These are phyloP conservation scores for Hycleus phaleratus DNA, from an alignment of 1,140 invertebrate genomes.

Conservation along the genomic window DNA sequence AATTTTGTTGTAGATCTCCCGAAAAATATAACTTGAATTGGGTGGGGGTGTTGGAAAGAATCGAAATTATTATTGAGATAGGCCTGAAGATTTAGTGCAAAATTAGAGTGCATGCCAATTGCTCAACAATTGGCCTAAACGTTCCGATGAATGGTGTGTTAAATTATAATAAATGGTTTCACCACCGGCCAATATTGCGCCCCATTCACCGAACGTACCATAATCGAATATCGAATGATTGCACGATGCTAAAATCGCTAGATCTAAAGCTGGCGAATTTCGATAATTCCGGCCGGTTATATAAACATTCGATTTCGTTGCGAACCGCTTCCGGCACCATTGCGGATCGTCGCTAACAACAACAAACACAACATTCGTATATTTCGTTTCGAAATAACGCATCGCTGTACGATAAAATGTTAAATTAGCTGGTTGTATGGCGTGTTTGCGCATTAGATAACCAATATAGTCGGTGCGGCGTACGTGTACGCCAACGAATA, in stretches of 20 bases:
- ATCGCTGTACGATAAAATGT: conserved; percentile 51
- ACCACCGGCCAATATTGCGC: conserved; percentile 55
- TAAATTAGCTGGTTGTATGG: conserved; percentile 44
- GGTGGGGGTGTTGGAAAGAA: too few relatives aligned
- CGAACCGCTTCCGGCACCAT: conserved; percentile 51
- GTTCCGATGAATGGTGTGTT: conserved; percentile 46
- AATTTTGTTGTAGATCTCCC: neutral
- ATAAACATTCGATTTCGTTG: conserved; percentile 42
- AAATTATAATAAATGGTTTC: conserved; percentile 53
- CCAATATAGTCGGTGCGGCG: conserved; percentile 53
- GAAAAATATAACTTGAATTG: too few relatives aligned
- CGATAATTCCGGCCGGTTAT: conserved; percentile 42
- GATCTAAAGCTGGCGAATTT: conserved; percentile 49
- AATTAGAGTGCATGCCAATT: conserved; percentile 44
- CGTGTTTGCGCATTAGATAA: conserved; percentile 46
- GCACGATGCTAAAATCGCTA: conserved; percentile 56
- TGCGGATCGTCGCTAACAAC: conserved; percentile 55
- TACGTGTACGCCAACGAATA: conserved; percentile 53
- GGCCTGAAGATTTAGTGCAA: neutral
- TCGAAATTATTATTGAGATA: too few relatives aligned
- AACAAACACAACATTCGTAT: conserved; percentile 47
- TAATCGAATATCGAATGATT: conserved; percentile 64
- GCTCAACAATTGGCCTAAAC: conserved; percentile 48
- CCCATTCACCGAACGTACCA: conserved; percentile 63
- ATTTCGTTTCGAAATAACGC: conserved; percentile 49